Conservation (phyloP, 2,888 invertebrate species). For the Prosapia bicincta region DNA sequence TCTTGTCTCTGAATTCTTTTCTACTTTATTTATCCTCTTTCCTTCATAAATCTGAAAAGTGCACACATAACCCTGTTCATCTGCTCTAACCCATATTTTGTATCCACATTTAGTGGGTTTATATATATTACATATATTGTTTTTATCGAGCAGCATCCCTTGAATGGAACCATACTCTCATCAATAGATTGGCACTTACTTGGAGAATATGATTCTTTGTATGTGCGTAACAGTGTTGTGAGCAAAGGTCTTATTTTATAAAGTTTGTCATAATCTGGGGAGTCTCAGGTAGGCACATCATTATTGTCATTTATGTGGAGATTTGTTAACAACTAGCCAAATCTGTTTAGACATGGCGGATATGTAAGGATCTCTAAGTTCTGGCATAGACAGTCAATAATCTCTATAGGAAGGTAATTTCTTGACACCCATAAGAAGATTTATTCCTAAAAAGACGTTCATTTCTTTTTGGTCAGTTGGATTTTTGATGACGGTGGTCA, state of each 20-base stretch:
- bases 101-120: background rate
- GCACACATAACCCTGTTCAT: no score
- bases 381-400: background rate
- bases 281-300: background rate
- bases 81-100: conserved; percentile 7
- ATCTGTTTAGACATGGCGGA: background rate
- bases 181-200: no score
- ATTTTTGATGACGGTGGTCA: no score
- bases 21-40: no score
- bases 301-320: background rate
- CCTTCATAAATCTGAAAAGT: no score
- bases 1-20: no score
- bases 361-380: background rate
- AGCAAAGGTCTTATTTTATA: no score
- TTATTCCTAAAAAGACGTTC: conserved; percentile 13
- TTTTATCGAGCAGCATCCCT: background rate
- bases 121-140: background rate
- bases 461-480: conserved; percentile 15
- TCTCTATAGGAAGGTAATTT: background rate
- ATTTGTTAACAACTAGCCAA: background rate
- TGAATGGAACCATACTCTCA: no score
- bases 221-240: background rate
- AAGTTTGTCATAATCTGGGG: background rate
- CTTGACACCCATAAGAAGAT: conserved; percentile 2
- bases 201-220: no score